Conservation (phyloP, 2,888 invertebrate genomes). For the Gastrophysa polygoni region DNA sequence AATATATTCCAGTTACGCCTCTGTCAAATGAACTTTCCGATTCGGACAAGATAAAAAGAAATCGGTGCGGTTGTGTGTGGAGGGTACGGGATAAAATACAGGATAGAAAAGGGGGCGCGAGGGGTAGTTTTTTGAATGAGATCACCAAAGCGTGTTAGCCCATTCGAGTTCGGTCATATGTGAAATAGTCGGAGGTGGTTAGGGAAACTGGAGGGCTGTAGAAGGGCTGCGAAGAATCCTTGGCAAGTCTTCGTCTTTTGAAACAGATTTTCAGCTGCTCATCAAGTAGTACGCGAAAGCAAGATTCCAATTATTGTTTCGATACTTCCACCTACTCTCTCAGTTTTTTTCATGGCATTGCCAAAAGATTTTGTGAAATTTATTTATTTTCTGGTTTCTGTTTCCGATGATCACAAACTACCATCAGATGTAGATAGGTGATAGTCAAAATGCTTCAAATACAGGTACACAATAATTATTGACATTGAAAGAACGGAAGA, state of each 20-base stretch:
- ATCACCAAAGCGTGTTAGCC: constrained; percentile 69
- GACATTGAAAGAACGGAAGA: no score
- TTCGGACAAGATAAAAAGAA: constrained; percentile 22
- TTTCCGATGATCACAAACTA: no score
- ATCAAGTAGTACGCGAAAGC: neutral
- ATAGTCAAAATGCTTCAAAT: no score
- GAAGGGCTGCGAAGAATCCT: constrained; percentile 6
- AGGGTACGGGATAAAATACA: constrained; percentile 23
- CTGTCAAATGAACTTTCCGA: constrained; percentile 3
- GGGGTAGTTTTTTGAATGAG: constrained; percentile 61
- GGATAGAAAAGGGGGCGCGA: constrained; percentile 47
- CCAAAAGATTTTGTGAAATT: no score
- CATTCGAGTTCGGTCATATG: constrained; percentile 70
- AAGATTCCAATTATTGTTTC: no score
- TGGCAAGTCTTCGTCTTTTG: neutral
- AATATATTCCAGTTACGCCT: neutral
- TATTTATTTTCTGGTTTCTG: no score
- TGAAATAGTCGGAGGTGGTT: constrained; percentile 63
- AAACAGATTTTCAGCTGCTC: neutral
- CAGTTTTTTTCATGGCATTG: no score
- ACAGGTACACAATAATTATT: no score
- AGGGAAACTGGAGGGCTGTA: constrained; percentile 23
- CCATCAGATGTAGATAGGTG: no score
- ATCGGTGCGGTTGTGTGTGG: constrained; percentile 21
- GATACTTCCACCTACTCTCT: no score